phyloP scores from a whole-genome alignment of 2,888 invertebrate genomes.

The Hirtodrosophila histrioides region DNA sequence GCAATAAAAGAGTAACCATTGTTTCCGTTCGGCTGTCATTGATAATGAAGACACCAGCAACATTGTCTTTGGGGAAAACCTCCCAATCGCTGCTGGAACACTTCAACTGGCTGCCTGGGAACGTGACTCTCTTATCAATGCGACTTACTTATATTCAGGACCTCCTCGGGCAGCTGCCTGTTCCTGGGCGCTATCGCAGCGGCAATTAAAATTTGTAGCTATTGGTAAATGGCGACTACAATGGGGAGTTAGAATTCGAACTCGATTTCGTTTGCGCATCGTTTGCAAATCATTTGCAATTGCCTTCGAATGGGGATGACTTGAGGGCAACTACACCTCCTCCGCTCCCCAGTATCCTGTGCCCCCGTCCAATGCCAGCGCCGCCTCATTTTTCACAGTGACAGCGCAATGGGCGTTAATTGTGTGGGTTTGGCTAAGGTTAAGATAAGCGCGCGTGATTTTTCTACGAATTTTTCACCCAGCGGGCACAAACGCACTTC shows the following conservation, averaged over 20 bases:
- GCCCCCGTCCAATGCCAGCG: constrained; percentile 1
- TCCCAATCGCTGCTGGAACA: constrained; percentile 19
- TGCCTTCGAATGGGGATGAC: constrained; percentile 50
- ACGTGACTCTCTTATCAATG: constrained; percentile 82
- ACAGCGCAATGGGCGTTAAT: constrained; percentile 82
- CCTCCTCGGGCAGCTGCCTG: constrained; percentile 22
- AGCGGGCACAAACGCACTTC: constrained; percentile 54
- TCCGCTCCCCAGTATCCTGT: neutral
- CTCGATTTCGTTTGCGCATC: constrained; percentile 73
- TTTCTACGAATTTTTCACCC: constrained; percentile 77
- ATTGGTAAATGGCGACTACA: constrained; percentile 59
- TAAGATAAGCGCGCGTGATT: constrained; percentile 82
- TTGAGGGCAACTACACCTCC: constrained; percentile 44
- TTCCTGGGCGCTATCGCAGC: constrained; percentile 62
- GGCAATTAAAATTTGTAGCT: constrained; percentile 79
- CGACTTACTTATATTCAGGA: constrained; percentile 57
- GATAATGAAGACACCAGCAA: constrained; percentile 81
- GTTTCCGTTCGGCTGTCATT: constrained; percentile 76
- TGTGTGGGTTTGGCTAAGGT: constrained; percentile 78
- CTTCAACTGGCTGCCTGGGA: constrained; percentile 56
- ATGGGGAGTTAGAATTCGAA: constrained; percentile 41
- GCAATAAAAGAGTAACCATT: constrained; percentile 79
- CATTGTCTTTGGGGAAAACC: constrained; percentile 64
- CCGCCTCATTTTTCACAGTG: constrained; percentile 70
- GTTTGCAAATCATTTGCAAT: constrained; percentile 77